A percentile compares a stretch with the other conserved stretches of the same genome.
phyloP scores from a whole-genome alignment of 2,797 vertebrate species.

The Spheniscus humboldti region DNA sequence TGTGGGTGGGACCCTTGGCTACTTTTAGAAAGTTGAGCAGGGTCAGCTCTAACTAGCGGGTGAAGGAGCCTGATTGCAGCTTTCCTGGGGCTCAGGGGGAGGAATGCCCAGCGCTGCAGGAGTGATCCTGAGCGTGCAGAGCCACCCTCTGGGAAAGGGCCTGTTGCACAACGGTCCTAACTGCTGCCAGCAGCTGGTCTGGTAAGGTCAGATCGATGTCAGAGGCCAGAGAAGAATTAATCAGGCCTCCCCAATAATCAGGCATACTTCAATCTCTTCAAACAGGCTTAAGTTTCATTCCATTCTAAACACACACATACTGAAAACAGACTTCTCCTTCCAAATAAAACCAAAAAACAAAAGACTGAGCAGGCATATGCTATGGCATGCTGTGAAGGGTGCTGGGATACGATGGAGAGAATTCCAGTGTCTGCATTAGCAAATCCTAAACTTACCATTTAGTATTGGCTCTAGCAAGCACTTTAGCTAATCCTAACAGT shows the following conservation, averaged over 20 bases:
- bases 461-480: background rate
- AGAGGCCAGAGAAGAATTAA: background rate
- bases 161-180: background rate
- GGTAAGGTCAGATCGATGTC: background rate
- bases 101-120: background rate
- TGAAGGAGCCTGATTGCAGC: conserved; percentile 51
- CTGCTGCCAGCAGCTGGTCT: background rate
- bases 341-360: background rate
- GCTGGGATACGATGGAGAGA: background rate
- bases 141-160: background rate
- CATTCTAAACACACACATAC: background rate
- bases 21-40: conserved; percentile 60
- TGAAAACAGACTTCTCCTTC: background rate
- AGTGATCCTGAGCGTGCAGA: background rate
- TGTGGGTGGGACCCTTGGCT: conserved; percentile 48
- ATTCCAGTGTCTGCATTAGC: background rate
- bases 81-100: background rate
- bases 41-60: conserved; percentile 49
- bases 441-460: background rate
- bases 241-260: background rate
- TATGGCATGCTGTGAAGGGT: background rate
- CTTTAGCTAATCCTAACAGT: background rate
- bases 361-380: background rate
- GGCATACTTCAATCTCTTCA: background rate
- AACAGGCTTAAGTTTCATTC: background rate